Percentiles rank a stretch among this genome's conserved stretches.
These are phyloP conservation scores for Ridgeia piscesae DNA, from an alignment of 1,140 invertebrate species.

Conservation along the genomic window DNA sequence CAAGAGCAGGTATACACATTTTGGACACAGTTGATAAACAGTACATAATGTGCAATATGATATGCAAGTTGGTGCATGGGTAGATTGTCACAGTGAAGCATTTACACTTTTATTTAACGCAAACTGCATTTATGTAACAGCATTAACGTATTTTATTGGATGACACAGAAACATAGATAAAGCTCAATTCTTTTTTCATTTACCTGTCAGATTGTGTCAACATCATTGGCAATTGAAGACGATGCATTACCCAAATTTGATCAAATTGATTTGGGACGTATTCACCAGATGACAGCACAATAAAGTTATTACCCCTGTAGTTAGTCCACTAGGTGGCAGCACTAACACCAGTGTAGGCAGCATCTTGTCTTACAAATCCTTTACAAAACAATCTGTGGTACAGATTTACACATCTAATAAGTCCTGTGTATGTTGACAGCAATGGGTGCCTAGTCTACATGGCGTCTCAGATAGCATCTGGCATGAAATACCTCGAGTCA, in stretches of 20 bases:
- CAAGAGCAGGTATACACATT: too few relatives aligned
- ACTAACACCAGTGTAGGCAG: neutral
- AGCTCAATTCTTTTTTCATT: too few relatives aligned
- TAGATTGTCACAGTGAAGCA: neutral
- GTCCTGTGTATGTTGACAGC: conserved; percentile 59
- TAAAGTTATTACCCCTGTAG: too few relatives aligned
- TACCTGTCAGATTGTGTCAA: too few relatives aligned
- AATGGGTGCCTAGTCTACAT: conserved; percentile 79
- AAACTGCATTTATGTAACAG: too few relatives aligned
- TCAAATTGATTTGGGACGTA: too few relatives aligned
- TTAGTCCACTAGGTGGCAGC: neutral
- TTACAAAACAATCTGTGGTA: neutral
- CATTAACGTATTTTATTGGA: too few relatives aligned
- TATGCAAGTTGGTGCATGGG: neutral
- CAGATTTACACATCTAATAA: neutral
- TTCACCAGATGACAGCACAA: too few relatives aligned
- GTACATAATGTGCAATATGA: neutral
- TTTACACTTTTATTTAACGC: too few relatives aligned
- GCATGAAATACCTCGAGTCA: conserved; percentile 84
- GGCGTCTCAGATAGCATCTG: conserved; percentile 80
- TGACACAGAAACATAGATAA: too few relatives aligned
- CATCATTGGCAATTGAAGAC: neutral
- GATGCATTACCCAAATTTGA: too few relatives aligned
- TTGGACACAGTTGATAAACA: neutral
- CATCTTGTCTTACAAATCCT: conserved; percentile 4